These are phyloP conservation scores for Gymnoscopelus braueri DNA, from an alignment of 2,797 vertebrate genomes.

Conservation along the genomic window DNA sequence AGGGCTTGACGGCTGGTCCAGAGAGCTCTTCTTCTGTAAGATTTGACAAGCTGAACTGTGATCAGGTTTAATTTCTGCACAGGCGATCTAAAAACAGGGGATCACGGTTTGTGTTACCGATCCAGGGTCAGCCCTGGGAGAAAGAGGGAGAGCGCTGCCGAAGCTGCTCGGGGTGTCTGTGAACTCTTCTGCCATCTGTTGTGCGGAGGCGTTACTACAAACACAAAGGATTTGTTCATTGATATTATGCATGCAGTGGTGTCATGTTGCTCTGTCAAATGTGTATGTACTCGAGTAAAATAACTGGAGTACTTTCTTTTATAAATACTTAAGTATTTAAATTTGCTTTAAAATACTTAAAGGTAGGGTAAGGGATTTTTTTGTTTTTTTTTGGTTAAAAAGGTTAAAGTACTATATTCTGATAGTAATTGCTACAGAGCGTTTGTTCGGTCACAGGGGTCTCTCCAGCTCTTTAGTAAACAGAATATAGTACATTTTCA, in stretches of 20 bases:
- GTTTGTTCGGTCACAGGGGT: no score
- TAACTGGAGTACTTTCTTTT: no score
- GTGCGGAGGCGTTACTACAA: conserved; percentile 11
- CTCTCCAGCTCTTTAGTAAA: no score
- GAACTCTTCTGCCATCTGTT: conserved; percentile 10
- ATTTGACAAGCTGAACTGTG: neutral
- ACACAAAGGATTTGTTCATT: neutral
- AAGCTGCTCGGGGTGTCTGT: neutral
- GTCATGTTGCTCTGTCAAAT: neutral
- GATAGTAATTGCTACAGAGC: no score
- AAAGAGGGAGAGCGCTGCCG: neutral
- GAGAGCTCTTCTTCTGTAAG: neutral
- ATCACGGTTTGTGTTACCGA: neutral
- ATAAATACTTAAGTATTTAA: no score
- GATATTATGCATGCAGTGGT: no score
- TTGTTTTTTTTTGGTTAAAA: no score
- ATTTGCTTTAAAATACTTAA: no score
- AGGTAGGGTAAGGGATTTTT: no score
- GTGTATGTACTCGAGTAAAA: neutral
- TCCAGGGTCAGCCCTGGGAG: neutral
- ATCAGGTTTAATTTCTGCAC: neutral
- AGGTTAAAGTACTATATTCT: no score
- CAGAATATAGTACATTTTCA: no score
- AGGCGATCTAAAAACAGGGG: neutral
- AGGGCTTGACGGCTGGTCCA: neutral